Percentiles rank a stretch among this genome's conserved stretches.
phyloP scores from a whole-genome alignment of 1,140 invertebrate genomes.

The Metaphire vulgaris region DNA sequence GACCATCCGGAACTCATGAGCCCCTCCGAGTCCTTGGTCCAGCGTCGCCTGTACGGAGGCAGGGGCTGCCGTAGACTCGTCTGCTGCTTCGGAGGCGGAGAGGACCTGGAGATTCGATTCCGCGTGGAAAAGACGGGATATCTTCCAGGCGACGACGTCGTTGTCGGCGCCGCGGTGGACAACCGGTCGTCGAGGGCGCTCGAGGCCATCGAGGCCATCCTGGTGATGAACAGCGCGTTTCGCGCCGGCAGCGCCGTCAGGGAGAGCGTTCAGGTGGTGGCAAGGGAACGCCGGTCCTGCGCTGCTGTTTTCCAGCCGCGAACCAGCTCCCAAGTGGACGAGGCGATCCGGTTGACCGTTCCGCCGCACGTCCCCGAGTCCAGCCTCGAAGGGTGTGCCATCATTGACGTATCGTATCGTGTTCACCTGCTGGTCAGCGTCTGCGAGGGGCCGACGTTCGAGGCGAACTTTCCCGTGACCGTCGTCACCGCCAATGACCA shows the following conservation, averaged over 20 bases:
- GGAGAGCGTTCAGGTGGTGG: constrained; percentile 43
- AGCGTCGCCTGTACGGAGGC: background rate
- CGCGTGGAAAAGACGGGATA: constrained; percentile 38
- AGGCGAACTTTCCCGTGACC: constrained; percentile 22
- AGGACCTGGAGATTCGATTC: constrained; percentile 38
- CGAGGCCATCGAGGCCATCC: constrained; percentile 40
- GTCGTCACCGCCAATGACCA: constrained; percentile 24
- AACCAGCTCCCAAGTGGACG: background rate
- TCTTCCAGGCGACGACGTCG: constrained; percentile 46
- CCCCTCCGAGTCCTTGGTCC: constrained; percentile 2
- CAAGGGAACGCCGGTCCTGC: constrained; percentile 34
- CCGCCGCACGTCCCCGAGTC: constrained; percentile 50
- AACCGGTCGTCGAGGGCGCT: constrained; percentile 30
- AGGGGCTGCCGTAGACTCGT: constrained; percentile 38
- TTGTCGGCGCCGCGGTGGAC: constrained; percentile 41
- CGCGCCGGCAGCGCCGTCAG: constrained; percentile 37
- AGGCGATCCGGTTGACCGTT: constrained; percentile 42
- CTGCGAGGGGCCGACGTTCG: constrained; percentile 6
- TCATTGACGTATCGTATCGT: constrained; percentile 47
- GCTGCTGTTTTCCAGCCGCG: background rate
- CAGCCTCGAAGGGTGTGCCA: constrained; percentile 44
- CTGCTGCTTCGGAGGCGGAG: constrained; percentile 13
- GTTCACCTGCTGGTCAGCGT: constrained; percentile 46
- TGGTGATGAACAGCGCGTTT: constrained; percentile 45
- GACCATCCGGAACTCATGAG: constrained; percentile 18